Conservation (phyloP, 2,888 invertebrate species). For the Trachelus iudaicus region DNA sequence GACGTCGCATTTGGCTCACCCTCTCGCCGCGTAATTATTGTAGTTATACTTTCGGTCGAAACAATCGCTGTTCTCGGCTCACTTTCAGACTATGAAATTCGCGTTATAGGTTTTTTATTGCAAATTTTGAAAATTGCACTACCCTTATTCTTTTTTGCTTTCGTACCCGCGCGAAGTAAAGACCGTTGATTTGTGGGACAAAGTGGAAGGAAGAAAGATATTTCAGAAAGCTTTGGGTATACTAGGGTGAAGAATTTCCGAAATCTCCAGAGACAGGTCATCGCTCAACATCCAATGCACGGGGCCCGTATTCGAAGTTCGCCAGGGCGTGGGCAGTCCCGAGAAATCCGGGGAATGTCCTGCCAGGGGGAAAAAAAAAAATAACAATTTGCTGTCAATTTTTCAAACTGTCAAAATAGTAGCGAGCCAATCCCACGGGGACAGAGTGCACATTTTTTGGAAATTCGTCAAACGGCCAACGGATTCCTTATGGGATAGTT, state of each 20-base stretch:
- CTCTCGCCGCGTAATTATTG: background rate
- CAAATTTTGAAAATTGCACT: background rate
- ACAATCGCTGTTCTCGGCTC: background rate
- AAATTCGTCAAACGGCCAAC: background rate
- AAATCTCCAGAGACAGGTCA: slow-evolving; percentile 41
- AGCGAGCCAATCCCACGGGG: slow-evolving; percentile 34
- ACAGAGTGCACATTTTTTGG: background rate
- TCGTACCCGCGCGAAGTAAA: background rate
- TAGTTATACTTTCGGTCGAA: background rate
- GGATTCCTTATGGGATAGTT: background rate
- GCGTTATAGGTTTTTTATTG: background rate
- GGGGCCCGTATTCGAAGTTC: slow-evolving; percentile 6
- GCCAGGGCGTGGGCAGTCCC: background rate
- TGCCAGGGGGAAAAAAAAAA: slow-evolving; percentile 21
- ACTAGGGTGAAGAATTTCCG: slow-evolving; percentile 24
- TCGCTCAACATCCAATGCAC: slow-evolving; percentile 43
- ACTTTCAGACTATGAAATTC: background rate
- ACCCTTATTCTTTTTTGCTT: background rate
- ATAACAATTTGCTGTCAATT: slow-evolving; percentile 52
- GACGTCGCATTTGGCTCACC: background rate
- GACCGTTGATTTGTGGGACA: background rate
- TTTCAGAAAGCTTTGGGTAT: slow-evolving; percentile 16
- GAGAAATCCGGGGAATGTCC: slow-evolving; percentile 1
- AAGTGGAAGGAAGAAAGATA: background rate
- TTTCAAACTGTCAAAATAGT: slow-evolving; percentile 55